phyloP scores from a whole-genome alignment of 2,113 vertebrate species.

The Eudyptes chrysolophus region DNA sequence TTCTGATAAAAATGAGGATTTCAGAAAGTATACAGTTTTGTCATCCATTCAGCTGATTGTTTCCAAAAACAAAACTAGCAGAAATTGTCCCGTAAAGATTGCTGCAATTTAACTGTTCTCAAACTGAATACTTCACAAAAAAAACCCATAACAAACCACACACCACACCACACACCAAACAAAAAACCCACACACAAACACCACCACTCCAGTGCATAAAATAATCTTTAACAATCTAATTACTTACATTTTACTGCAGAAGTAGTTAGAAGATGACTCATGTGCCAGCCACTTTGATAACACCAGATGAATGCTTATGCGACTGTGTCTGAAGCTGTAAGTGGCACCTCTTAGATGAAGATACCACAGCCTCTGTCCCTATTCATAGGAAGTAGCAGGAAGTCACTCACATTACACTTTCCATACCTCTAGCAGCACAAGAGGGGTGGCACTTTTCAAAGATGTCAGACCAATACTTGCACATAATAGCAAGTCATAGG shows the following conservation, averaged over 20 bases:
- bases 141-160: background rate
- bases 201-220: background rate
- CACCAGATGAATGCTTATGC: background rate
- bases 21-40: background rate
- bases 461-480: background rate
- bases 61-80: background rate
- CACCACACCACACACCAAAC: background rate
- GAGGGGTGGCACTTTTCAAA: background rate
- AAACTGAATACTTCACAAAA: background rate
- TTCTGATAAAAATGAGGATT: background rate
- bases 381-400: background rate
- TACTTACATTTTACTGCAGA: background rate
- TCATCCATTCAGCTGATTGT: background rate
- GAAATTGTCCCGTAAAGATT: background rate
- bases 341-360: background rate
- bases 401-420: background rate
- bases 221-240: background rate
- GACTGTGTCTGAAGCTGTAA: background rate
- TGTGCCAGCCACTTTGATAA: background rate
- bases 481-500: background rate
- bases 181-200: accelerated
- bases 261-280: background rate
- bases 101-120: background rate
- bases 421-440: background rate
- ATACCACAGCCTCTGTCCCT: background rate